A percentile compares a stretch with the other conserved stretches of the same genome.
These are phyloP conservation scores for Halcyon leucocephala DNA, from an alignment of 2,797 vertebrate species.

Conservation along the genomic window DNA sequence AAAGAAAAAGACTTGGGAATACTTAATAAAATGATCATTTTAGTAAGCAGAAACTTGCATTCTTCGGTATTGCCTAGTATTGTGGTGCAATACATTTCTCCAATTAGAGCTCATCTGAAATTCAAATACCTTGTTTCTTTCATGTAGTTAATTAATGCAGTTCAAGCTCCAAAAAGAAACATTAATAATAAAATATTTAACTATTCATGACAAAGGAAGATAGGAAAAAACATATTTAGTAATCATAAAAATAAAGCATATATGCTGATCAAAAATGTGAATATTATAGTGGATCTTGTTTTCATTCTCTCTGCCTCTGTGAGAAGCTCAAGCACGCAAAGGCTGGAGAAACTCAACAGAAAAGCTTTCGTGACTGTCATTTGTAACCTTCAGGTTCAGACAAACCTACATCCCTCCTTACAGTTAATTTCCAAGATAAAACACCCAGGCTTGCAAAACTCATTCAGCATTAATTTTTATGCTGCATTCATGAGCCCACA, in stretches of 20 bases:
- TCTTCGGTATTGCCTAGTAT: background rate
- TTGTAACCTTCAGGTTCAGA: background rate
- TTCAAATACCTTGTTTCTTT: background rate
- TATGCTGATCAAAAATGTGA: background rate
- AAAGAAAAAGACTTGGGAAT: background rate
- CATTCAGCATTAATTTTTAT: background rate
- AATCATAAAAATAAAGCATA: background rate
- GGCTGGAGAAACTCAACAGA: background rate
- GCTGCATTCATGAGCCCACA: background rate
- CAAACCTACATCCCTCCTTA: background rate
- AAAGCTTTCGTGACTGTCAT: background rate
- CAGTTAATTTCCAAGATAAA: background rate
- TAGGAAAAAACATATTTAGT: background rate
- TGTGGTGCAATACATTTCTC: background rate
- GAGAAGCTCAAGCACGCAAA: background rate
- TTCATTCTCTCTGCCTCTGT: background rate
- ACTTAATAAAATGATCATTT: background rate
- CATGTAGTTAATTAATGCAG: background rate
- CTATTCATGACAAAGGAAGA: background rate
- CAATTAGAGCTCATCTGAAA: conserved; percentile 51
- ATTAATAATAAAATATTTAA: conserved; percentile 10
- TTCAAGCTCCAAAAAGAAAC: conserved; percentile 1
- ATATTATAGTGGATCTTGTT: background rate
- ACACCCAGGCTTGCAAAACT: background rate
- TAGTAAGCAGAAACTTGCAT: background rate